A percentile compares a stretch with the other conserved stretches of the same genome.
Evolutionary conservation across 2,888 invertebrate species (phyloP).

Genomic region (Lamellibrachia columna): DNA sequence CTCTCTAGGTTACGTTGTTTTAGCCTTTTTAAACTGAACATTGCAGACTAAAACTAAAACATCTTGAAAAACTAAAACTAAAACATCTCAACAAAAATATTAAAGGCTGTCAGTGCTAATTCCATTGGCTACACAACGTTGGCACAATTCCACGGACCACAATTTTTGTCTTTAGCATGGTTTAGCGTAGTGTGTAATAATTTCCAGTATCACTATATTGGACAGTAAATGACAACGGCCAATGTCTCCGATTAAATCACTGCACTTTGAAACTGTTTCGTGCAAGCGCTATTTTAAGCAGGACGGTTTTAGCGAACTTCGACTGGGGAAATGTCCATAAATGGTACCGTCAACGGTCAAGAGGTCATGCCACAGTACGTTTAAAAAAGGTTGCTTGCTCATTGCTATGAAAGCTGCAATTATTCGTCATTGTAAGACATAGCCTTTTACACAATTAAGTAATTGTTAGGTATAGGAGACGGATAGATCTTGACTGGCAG

Average conservation of each 20-base stretch:
- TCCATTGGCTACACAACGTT: no score
- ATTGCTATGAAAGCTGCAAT: background rate
- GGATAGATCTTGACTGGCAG: background rate
- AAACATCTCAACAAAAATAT: no score
- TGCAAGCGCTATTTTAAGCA: background rate
- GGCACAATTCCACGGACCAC: no score
- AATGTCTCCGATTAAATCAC: no score
- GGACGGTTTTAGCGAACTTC: background rate
- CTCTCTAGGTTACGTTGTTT: no score
- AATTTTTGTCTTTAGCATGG: background rate
- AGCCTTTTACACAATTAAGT: background rate
- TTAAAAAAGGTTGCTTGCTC: background rate
- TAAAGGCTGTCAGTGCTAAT: no score
- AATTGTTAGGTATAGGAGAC: background rate
- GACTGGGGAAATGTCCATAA: background rate
- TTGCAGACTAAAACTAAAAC: no score
- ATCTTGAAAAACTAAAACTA: no score
- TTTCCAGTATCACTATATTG: background rate
- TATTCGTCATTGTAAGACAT: background rate
- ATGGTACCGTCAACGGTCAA: background rate
- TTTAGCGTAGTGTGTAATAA: background rate
- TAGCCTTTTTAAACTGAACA: slow-evolving; percentile 1
- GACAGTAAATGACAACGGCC: no score
- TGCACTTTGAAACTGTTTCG: background rate
- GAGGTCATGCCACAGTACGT: background rate